Base-by-base conservation (phyloP, 1,140 invertebrate species). In the Hyposmocoma kahamanoa region DNA sequence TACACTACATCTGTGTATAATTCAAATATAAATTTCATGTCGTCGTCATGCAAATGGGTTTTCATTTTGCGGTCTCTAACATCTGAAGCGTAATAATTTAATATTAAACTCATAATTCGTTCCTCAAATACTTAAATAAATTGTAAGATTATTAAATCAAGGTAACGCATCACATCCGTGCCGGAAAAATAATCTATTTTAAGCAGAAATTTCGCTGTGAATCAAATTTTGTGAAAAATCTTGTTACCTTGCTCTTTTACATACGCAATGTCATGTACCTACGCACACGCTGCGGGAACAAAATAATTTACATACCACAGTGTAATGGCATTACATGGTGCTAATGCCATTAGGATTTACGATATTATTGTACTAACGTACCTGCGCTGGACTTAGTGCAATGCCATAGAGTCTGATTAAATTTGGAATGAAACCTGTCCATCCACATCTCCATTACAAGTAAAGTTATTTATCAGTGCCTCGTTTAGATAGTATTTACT, bases 181-280 rank as follows among this genome's bases (percentile, higher is more conserved):
- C 43, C 53, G 55, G 55, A 57, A 67, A 62, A 67, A 71, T 63
- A 62, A 63, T 62, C 61, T 49, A 61, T 65, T 67, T 36, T 62
- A 46, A 32, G 42, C 32, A 9, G 56, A 47, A 62, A 72, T 69
- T 67, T 72, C 62, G 66, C 52, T 52, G 59, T 20, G 53, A 72
- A 72, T 72, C 63, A 69, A 69, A 72, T 72, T 72, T 69, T 62
- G 52, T 42, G 53, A 69, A 68, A 62, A 72, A 72, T 64, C 54
- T 72, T 58, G 66, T 72, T 72, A 72, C 56, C 46, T 56, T 48
- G 53, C 53, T 66, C 56, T 61, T 48, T 38, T 32, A 58, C 44
- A 50, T 60, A 43, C 57, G 51, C 34, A 55, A 57, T 49, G 50
- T 58, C 43, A 56, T 51, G 50, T 42, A 52, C 42, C 58, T 53